phyloP scores from a whole-genome alignment of 2,888 invertebrate species.

The Furcula furcula region DNA sequence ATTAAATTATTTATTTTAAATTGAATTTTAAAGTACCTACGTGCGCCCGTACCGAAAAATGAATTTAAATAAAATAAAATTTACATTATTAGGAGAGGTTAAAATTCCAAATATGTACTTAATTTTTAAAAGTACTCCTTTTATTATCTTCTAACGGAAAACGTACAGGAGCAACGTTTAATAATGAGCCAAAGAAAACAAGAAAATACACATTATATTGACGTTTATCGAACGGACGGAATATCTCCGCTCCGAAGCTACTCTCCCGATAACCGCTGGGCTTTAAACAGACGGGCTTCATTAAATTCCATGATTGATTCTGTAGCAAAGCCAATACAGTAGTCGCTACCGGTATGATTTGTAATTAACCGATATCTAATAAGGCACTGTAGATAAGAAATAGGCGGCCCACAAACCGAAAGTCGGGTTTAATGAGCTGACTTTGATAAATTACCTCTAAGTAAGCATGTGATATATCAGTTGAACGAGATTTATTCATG shows the following conservation, averaged over 20 bases:
- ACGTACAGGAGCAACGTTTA: constrained; percentile 71
- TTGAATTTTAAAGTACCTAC: too few species aligned
- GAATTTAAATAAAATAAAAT: too few species aligned
- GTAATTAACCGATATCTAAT: constrained; percentile 38
- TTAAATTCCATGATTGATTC: constrained; percentile 66
- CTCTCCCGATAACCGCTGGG: constrained; percentile 23
- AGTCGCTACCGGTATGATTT: constrained; percentile 52
- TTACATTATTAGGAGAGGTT: too few species aligned
- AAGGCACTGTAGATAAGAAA: constrained; percentile 21
- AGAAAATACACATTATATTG: constrained; percentile 58
- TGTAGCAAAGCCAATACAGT: constrained; percentile 60
- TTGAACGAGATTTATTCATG: constrained; percentile 20
- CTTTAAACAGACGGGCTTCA: constrained; percentile 53
- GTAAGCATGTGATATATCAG: constrained; percentile 27
- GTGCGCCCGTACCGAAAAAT: too few species aligned
- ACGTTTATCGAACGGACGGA: constrained; percentile 45
- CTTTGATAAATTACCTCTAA: constrained; percentile 27
- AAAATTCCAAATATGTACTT: too few species aligned
- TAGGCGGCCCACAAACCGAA: constrained; percentile 11
- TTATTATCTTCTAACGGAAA: too few species aligned
- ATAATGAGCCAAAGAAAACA: constrained; percentile 72
- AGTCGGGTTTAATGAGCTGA: constrained; percentile 26
- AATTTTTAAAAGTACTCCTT: too few species aligned
- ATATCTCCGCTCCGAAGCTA: constrained; percentile 32
- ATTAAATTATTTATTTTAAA: too few species aligned